Percentiles rank a stretch among this genome's conserved stretches.
These are phyloP conservation scores for Formica aserva DNA, from an alignment of 2,888 invertebrate species.

Conservation along the genomic window DNA sequence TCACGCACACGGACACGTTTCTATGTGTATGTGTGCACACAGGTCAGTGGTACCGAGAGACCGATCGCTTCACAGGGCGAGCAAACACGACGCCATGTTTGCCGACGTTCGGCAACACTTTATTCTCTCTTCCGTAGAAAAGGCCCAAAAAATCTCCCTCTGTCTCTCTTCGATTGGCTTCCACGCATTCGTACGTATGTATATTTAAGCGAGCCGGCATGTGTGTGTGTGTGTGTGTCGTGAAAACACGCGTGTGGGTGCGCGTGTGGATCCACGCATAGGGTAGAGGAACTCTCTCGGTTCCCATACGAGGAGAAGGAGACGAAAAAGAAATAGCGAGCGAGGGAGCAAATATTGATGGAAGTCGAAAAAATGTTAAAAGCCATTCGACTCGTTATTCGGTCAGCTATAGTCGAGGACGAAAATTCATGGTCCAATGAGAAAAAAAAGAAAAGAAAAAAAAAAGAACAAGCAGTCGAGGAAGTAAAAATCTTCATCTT, in stretches of 20 bases:
- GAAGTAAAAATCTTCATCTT: conserved; percentile 23
- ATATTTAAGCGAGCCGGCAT: conserved; percentile 34
- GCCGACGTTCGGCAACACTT: conserved; percentile 72
- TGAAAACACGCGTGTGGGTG: conserved; percentile 56
- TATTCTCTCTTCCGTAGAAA: conserved; percentile 61
- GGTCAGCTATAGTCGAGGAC: conserved; percentile 60
- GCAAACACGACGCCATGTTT: conserved; percentile 60
- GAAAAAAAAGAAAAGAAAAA: conserved; percentile 1
- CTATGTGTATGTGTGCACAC: conserved; percentile 1
- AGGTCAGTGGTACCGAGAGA: conserved; percentile 32
- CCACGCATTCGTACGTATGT: conserved; percentile 62
- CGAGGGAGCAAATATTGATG: conserved; percentile 71
- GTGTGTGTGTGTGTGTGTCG: conserved; percentile 27
- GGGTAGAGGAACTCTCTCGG: conserved; percentile 56
- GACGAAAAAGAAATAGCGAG: conserved; percentile 51
- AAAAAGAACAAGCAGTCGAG: conserved; percentile 13
- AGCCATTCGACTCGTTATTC: conserved; percentile 64
- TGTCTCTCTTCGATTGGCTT: conserved; percentile 63
- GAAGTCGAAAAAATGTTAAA: conserved; percentile 75
- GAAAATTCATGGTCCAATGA: conserved; percentile 56
- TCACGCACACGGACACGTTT: background rate
- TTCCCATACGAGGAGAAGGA: conserved; percentile 55
- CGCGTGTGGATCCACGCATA: conserved; percentile 57
- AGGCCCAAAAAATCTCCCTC: conserved; percentile 46
- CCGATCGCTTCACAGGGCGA: conserved; percentile 36